These are phyloP conservation scores for Oscheius sp. DNA, from an alignment of 2,888 invertebrate species.

Conservation along the genomic window DNA sequence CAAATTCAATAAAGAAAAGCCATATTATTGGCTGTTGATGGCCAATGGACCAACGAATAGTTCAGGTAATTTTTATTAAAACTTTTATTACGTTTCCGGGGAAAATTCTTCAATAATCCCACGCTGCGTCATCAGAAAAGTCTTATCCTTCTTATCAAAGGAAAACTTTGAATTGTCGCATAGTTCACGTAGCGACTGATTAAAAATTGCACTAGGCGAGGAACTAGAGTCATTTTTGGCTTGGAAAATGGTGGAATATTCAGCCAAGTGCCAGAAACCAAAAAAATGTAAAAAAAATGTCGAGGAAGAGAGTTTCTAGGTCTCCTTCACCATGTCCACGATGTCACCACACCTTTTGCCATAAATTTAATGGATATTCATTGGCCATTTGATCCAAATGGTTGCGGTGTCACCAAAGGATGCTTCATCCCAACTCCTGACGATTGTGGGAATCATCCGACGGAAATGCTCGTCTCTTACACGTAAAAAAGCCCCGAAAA, in stretches of 20 bases:
- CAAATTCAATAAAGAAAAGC: not conserved
- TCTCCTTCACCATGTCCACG: slow-evolving; percentile 18
- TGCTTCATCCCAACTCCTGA: slow-evolving; percentile 44
- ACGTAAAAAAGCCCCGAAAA: not conserved
- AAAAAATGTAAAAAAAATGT: too few relatives aligned
- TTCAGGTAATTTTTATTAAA: slow-evolving; percentile 2
- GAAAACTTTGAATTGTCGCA: slow-evolving; percentile 7
- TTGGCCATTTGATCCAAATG: slow-evolving; percentile 46
- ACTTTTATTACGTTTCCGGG: too few relatives aligned
- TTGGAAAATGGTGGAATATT: too few relatives aligned
- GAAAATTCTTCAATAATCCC: too few relatives aligned
- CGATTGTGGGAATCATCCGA: slow-evolving; percentile 40
- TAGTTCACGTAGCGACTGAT: not conserved
- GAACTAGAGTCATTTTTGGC: too few relatives aligned
- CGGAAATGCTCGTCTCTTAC: slow-evolving; percentile 27
- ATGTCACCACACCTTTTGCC: not conserved
- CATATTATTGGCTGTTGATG: slow-evolving; percentile 27
- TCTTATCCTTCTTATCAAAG: not conserved
- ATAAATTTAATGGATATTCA: slow-evolving; percentile 12
- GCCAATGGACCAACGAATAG: slow-evolving; percentile 26
- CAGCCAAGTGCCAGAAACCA: too few relatives aligned
- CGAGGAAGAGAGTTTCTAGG: too few relatives aligned
- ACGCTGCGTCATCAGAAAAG: too few relatives aligned
- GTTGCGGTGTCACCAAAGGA: slow-evolving; percentile 53
- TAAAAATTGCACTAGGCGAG: too few relatives aligned